These are phyloP conservation scores for Euspilapteryx auroguttella DNA, from an alignment of 2,888 invertebrate genomes.

Conservation along the genomic window DNA sequence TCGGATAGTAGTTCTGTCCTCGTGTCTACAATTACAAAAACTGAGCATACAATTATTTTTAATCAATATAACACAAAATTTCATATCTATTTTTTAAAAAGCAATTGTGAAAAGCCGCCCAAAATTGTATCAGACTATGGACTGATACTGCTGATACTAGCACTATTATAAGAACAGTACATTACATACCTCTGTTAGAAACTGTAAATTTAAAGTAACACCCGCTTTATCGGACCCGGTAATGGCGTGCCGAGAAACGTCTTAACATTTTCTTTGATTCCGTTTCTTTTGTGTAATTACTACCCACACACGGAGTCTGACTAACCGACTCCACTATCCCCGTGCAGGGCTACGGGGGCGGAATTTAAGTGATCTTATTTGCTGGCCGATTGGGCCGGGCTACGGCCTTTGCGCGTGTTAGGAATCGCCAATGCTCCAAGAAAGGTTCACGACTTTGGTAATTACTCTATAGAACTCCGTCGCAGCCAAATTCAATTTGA, in stretches of 20 bases:
- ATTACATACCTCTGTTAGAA: conserved; percentile 2
- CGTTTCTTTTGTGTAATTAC: conserved; percentile 52
- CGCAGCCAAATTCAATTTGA: conserved; percentile 13
- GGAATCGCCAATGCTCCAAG: conserved; percentile 38
- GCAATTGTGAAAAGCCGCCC: not conserved
- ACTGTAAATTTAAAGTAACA: conserved; percentile 1
- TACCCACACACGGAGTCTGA: conserved; percentile 32
- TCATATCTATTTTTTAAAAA: no score
- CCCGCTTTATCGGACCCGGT: conserved; percentile 4
- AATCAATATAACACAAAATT: no score
- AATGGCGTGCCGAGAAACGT: conserved; percentile 22
- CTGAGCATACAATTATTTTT: no score
- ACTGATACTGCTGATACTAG: not conserved
- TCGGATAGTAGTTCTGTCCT: no score
- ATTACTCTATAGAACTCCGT: conserved; percentile 30
- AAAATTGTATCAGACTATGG: not conserved
- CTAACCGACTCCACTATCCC: conserved; percentile 40
- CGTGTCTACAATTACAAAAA: no score
- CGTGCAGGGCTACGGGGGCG: conserved; percentile 35
- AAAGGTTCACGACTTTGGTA: conserved; percentile 29
- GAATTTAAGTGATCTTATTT: conserved; percentile 59
- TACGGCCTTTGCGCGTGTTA: conserved; percentile 30
- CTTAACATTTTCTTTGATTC: conserved; percentile 29
- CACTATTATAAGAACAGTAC: conserved; percentile 1
- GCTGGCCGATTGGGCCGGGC: conserved; percentile 32